A percentile compares a stretch with the other conserved stretches of the same genome.
phyloP scores from a whole-genome alignment of 2,113 vertebrate genomes.

The Xiphias gladius region DNA sequence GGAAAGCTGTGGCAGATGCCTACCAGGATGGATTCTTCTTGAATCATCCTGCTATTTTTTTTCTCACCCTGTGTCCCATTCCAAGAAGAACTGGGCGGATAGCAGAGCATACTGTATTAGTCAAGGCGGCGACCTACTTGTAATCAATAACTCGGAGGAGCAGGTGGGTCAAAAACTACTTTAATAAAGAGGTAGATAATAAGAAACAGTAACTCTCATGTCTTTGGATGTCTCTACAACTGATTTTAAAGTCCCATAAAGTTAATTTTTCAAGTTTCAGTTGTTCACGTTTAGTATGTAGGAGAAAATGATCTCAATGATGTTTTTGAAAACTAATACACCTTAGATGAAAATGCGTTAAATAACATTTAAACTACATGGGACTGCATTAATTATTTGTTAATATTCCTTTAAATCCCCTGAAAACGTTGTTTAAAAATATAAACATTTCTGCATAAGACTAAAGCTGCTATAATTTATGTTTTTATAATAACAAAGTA shows the following conservation, averaged over 20 bases:
- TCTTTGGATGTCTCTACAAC: background rate
- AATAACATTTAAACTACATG: too few species aligned
- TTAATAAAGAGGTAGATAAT: too few species aligned
- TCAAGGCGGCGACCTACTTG: constrained; percentile 67
- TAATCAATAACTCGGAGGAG: constrained; percentile 64
- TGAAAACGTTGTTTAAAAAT: too few species aligned
- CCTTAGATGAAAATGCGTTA: too few species aligned
- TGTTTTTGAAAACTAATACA: too few species aligned
- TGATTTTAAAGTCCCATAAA: background rate
- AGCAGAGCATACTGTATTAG: constrained; percentile 71
- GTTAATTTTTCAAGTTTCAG: background rate
- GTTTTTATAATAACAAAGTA: too few species aligned
- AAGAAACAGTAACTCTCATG: background rate
- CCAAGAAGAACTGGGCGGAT: constrained; percentile 69
- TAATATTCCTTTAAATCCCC: too few species aligned
- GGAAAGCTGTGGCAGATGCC: constrained; percentile 68
- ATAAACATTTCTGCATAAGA: too few species aligned
- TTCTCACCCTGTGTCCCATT: constrained; percentile 11
- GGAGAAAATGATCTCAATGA: too few species aligned
- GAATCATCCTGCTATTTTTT: constrained; percentile 73
- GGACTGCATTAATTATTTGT: too few species aligned
- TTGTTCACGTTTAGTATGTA: too few species aligned
- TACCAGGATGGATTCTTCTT: constrained; percentile 59
- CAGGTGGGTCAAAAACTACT: constrained; percentile 65
- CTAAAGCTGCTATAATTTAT: too few species aligned